A percentile compares a stretch with the other conserved stretches of the same genome.
Evolutionary conservation across 2,888 invertebrate species (phyloP).

Genomic region (Philaethria dido): DNA sequence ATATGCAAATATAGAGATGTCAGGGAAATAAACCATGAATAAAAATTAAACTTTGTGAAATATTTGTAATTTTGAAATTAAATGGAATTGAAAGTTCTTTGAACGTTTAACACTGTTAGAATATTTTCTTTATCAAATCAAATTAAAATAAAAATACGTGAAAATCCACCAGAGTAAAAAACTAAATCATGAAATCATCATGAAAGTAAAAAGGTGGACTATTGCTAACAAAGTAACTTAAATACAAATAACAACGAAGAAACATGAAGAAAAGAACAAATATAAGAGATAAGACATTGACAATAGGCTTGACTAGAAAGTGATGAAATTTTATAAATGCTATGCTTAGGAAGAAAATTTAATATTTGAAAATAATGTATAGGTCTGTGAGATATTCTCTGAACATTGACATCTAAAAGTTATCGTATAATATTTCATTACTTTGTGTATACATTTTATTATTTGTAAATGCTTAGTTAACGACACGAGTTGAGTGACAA

Average conservation of each 20-base stretch:
- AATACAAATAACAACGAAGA: neutral
- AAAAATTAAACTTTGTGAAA: neutral
- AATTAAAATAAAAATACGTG: neutral
- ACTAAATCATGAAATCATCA: neutral
- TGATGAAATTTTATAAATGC: too few relatives aligned
- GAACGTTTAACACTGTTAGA: conserved; percentile 19
- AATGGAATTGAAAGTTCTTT: conserved; percentile 16
- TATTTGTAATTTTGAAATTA: neutral
- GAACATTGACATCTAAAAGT: too few relatives aligned
- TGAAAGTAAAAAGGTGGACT: neutral
- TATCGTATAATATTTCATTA: too few relatives aligned
- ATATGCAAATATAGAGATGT: neutral
- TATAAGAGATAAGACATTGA: neutral
- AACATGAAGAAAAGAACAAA: neutral
- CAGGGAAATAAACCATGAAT: conserved; percentile 25
- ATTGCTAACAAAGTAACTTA: neutral
- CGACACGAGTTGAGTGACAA: too few relatives aligned
- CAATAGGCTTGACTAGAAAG: conserved; percentile 25
- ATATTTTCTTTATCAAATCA: neutral
- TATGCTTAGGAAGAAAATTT: too few relatives aligned
- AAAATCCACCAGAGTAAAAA: conserved; percentile 2
- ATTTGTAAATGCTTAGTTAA: too few relatives aligned
- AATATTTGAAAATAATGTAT: too few relatives aligned
- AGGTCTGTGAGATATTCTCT: too few relatives aligned
- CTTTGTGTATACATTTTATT: too few relatives aligned